Base-by-base conservation (phyloP, 2,113 vertebrate genomes). In the Rhea americana region DNA sequence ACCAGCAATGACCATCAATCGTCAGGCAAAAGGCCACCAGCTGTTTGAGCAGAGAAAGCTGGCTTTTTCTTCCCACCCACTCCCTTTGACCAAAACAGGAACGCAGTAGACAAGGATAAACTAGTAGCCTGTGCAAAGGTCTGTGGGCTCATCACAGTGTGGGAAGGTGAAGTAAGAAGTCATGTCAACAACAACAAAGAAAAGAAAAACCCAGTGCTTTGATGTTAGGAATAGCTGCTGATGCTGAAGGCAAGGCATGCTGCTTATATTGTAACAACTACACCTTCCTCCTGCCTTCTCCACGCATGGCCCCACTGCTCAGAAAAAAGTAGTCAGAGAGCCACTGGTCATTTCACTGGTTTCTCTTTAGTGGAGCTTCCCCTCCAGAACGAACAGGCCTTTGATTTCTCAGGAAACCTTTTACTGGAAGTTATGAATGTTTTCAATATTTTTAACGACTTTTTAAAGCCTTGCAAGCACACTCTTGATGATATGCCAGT, bases 101-200 rank as follows among this genome's bases (percentile, higher is more conserved):
- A 73, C 30, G 41, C 66, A 72, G 71, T 32, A 82, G 74, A 89
- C 76, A 74, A 90, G 91, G 89, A 76, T 45, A 89, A 95, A 91
- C 84, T 66, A 91, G 68, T 61, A 95, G 90, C 78, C 63, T 39
- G 59, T 55, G 82, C 89, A 89, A 76, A 94, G 93, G 72, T 76
- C 96, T 91, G 68, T 91, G 70, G 95, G 82, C 83, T 88, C 91
- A 47, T 51, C 96, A 68, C 97, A 97, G 97, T 95, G 77, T 80
- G 96, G 87, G 93, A 86, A 80, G 90, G 87, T 75, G 95, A 94
- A 96, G 91, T 47, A 94, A 87, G 91, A 97, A 97, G 96, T 96
- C 96, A 92, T 91, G 93, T 95, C 94, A 97, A 97, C 93, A 95
- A 80, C 74, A 97, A 96, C 93, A 93, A 91, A 94, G 94, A 73